Evolutionary conservation across 2,113 vertebrate species (phyloP).

Genomic region (Anas platyrhynchos): DNA sequence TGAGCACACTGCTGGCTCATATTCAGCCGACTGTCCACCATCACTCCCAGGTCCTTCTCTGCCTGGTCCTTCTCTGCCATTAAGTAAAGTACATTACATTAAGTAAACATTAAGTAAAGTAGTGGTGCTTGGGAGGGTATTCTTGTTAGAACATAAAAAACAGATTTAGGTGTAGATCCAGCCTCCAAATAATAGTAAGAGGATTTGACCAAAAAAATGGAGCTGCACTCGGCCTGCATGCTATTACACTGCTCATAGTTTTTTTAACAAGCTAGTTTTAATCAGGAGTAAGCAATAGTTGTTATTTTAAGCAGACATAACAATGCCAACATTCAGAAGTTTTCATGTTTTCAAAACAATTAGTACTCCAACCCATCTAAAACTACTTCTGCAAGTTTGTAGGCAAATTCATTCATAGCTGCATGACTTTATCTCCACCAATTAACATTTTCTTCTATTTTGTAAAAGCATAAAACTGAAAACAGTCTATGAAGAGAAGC

Average conservation of each 20-base stretch:
- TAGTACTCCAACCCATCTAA: not conserved
- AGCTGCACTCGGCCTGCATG: not conserved
- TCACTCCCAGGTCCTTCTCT: too few species aligned
- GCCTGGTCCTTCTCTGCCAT: too few species aligned
- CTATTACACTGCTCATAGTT: not conserved
- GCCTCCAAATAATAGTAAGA: conserved; percentile 3
- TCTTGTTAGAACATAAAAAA: conserved; percentile 21
- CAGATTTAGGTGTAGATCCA: not conserved
- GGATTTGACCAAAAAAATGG: conserved; percentile 25
- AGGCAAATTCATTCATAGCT: not conserved
- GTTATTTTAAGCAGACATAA: not conserved
- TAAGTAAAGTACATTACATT: too few species aligned
- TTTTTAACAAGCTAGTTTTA: conserved; percentile 23
- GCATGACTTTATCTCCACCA: not conserved
- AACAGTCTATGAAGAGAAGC: not conserved
- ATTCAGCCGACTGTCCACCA: too few species aligned
- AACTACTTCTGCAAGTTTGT: not conserved
- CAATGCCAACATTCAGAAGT: not conserved
- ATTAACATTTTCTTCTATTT: rapidly evolving
- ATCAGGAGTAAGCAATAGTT: not conserved
- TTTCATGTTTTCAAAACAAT: not conserved
- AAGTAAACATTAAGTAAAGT: not conserved
- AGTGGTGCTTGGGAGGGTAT: not conserved
- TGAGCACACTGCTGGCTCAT: too few species aligned
- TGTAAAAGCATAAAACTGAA: not conserved